Evolutionary conservation across 2,888 invertebrate species (phyloP).

Genomic region (Pristionchus entomophagus): DNA sequence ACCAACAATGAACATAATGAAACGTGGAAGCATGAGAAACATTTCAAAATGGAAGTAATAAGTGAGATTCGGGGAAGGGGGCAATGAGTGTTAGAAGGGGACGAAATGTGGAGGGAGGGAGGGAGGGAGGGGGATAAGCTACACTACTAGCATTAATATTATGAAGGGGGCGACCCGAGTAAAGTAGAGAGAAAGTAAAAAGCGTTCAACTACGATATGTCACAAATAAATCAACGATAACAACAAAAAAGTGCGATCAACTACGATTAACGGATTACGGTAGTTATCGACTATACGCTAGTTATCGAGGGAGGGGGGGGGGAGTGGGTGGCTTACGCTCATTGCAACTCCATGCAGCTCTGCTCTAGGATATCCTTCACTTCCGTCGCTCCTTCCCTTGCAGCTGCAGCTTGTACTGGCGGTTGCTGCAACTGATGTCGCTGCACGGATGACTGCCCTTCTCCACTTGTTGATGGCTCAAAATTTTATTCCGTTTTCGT

Average conservation of each 20-base stretch:
- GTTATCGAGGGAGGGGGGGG: no score
- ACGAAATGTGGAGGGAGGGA: neutral
- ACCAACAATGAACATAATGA: slow-evolving; percentile 5
- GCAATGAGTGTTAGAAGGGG: slow-evolving; percentile 11
- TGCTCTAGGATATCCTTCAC: slow-evolving; percentile 28
- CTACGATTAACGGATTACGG: slow-evolving; percentile 25
- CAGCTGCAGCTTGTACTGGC: neutral
- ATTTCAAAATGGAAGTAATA: neutral
- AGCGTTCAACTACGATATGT: neutral
- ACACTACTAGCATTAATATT: neutral
- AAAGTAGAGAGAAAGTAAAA: neutral
- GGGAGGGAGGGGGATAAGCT: no score
- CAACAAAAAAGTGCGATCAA: slow-evolving; percentile 22
- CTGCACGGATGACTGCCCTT: no score
- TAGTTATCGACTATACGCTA: neutral
- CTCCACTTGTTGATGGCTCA: no score
- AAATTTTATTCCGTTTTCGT: no score
- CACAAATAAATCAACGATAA: slow-evolving; percentile 35
- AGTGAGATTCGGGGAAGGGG: slow-evolving; percentile 3
- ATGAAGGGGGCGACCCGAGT: neutral
- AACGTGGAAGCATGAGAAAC: neutral
- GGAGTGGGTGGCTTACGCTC: neutral
- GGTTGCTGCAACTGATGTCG: no score
- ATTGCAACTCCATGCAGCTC: slow-evolving; percentile 24
- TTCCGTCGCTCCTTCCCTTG: neutral